phyloP scores from a whole-genome alignment of 2,113 vertebrate genomes.

The Prolemur simus region DNA sequence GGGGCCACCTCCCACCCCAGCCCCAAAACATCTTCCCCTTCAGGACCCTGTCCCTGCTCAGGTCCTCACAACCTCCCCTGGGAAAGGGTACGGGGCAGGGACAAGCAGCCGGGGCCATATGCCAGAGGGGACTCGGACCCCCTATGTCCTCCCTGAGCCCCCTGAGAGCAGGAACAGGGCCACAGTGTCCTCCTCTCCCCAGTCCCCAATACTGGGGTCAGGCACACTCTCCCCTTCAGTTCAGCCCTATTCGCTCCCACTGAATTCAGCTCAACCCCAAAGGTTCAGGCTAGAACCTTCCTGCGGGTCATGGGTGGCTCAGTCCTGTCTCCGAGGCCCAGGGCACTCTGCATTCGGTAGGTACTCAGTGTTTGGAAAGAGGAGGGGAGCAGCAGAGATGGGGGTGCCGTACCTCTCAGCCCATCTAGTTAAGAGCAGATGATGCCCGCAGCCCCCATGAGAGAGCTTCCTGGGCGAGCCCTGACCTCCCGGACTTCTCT shows the following conservation, averaged over 20 bases:
- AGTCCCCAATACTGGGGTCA: not conserved
- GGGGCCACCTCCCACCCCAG: accelerated
- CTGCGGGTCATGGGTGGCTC: too few relatives aligned
- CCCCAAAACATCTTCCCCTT: not conserved
- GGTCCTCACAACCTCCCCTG: not conserved
- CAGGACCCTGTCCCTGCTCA: not conserved
- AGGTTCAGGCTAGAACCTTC: not conserved
- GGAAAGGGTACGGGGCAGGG: not conserved
- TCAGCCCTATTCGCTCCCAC: not conserved
- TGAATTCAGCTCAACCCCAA: not conserved
- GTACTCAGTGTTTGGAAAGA: not conserved
- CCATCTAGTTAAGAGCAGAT: not conserved
- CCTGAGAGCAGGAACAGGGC: not conserved
- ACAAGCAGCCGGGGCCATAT: not conserved
- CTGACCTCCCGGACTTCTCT: not conserved
- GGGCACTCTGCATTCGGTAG: not conserved
- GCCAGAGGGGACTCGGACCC: not conserved
- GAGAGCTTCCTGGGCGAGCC: not conserved
- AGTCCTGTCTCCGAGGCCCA: not conserved
- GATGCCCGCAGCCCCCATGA: accelerated
- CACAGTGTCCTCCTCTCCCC: not conserved
- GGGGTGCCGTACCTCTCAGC: not conserved
- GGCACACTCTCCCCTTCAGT: not conserved
- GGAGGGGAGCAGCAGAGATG: accelerated
- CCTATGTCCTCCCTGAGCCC: too few relatives aligned